Base-by-base conservation (phyloP, 1,140 invertebrate genomes). In the Diachasmimorpha longicaudata region DNA sequence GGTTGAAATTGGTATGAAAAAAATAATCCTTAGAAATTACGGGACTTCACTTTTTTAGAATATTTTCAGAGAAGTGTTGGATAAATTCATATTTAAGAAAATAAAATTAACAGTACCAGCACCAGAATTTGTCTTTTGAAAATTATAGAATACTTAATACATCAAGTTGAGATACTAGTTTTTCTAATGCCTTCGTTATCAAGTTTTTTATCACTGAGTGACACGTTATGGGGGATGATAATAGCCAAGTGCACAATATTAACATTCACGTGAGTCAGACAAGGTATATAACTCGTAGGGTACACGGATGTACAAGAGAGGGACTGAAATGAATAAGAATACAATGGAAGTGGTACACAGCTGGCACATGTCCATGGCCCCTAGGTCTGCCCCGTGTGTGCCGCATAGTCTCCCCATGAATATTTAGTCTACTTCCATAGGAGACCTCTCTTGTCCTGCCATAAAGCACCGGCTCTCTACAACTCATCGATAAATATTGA, bases 311-410 rank as follows among this genome's bases (percentile, higher is more conserved):
- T 68, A 19, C 39, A 37, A 14, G 2, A 19, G 36, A 19, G 58
- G 23, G 58, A 67, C n/a, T 55, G 72, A 19, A 74, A 74, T 74
- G 72, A 74, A 74, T 74, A 74, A 46, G 72, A 68, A 74, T 48
- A 74, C 72, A 74, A 74, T 74, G 42, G 63, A 74, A 74, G 58
- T 74, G 63, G 72, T 74, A 74, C 72, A 74, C 72, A 74, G 72
- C 72, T 74, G 72, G 72, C 72, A 72, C 52, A 72, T 72, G 55
- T 31, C 23, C 19, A 19, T 31, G 23, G 21, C 23, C 58, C 23
- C 58, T 31, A 31, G 21, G 66, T 14, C 11, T 68, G 31, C n/a
- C 13, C 14, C 66, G 39, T 36, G 66, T 68, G 66, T 4, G 63
- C 25, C 31, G 31, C 31, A 6, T 2, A 66, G 21, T 31, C 5